A percentile compares a stretch with the other conserved stretches of the same genome.
Evolutionary conservation across 2,888 invertebrate species (phyloP).

Genomic region (Epistrophella euchroma): DNA sequence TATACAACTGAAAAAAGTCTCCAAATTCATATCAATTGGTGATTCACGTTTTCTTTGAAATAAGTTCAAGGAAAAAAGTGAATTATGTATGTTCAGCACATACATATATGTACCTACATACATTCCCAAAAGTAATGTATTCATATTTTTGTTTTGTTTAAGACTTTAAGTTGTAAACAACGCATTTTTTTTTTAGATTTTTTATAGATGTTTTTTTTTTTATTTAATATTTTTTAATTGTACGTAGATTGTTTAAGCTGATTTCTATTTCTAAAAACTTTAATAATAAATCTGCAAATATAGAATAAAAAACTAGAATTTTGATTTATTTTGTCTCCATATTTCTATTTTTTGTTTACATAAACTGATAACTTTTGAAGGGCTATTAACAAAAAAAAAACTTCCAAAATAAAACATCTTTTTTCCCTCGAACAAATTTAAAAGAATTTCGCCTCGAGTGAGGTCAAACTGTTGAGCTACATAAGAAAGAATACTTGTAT

Average conservation of each 20-base stretch:
- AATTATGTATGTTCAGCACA: neutral
- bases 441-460: conserved; percentile 65
- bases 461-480: conserved; percentile 55
- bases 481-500: conserved; percentile 41
- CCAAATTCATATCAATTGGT: no score
- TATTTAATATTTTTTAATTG: no score
- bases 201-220: neutral
- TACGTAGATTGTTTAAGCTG: no score
- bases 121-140: no score
- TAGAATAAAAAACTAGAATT: neutral
- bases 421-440: conserved; percentile 14
- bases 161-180: neutral
- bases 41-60: no score
- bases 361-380: conserved; percentile 17
- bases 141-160: neutral
- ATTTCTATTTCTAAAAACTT: neutral
- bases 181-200: neutral
- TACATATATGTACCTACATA: no score
- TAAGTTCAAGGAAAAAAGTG: neutral
- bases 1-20: no score
- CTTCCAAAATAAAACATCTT: conserved; percentile 28
- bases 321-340: neutral
- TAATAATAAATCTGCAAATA: neutral
- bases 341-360: neutral
- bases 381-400: conserved; percentile 21